Evolutionary conservation across 2,797 vertebrate genomes (phyloP).

Genomic region (Xiphorhynchus erythropygius): DNA sequence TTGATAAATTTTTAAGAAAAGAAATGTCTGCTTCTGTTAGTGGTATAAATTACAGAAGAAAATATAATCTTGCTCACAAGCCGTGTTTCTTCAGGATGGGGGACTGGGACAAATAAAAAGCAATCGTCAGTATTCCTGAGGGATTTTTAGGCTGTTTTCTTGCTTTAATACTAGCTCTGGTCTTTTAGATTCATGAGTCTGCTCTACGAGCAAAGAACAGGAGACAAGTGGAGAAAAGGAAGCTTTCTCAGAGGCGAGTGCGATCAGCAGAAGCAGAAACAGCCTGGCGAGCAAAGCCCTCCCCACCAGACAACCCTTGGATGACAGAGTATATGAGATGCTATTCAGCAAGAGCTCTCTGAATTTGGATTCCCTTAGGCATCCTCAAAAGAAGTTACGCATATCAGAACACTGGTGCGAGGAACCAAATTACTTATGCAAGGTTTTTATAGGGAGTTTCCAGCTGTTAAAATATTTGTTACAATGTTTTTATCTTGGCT

Average conservation of each 20-base stretch:
- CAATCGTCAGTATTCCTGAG: not conserved
- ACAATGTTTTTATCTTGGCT: constrained; percentile 55
- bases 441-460: constrained; percentile 64
- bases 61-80: not conserved
- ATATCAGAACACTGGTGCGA: constrained; percentile 48
- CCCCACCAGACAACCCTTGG: constrained; percentile 88
- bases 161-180: not conserved
- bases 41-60: not conserved
- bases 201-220: constrained; percentile 91
- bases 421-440: constrained; percentile 61
- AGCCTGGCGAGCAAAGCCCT: constrained; percentile 62
- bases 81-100: not conserved
- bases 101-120: not conserved
- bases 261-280: constrained; percentile 81
- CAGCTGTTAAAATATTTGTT: constrained; percentile 55
- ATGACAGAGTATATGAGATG: constrained; percentile 97
- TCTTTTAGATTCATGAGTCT: constrained; percentile 88
- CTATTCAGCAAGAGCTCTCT: constrained; percentile 87
- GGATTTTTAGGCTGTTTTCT: not conserved
- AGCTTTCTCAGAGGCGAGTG: constrained; percentile 80
- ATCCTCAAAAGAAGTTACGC: not conserved
- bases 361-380: constrained; percentile 30
- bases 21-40: not conserved
- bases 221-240: constrained; percentile 86
- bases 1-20: not conserved